Evolutionary conservation across 2,888 invertebrate species (phyloP), one percentile per base, ranked within the genome.

Genomic region (Parnassius mnemosyne): DNA sequence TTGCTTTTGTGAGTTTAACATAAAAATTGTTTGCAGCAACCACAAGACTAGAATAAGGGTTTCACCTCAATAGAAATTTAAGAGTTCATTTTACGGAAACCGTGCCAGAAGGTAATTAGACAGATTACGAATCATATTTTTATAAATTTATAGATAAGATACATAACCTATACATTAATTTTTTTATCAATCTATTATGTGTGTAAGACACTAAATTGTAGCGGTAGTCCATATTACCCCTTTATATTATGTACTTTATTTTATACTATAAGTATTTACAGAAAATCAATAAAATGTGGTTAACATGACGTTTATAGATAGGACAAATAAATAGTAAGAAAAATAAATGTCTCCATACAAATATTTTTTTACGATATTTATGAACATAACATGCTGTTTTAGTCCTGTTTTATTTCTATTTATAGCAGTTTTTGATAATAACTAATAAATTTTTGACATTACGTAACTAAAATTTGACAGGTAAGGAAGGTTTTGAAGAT

Each of bases 391-490:
- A 34, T 7, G 34, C 34, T 34, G 34, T 34, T 34, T 34, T 34
- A 34, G 34, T 34, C 42, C 12, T n/a, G 7, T 54, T 60, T 52
- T 57, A 34, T 52, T 10, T 12, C 46, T 51, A 57, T 13, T 34
- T 34, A 34, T 0, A 7, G 25, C 5, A 43, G 10, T 43, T 11
- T 43, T 3, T 43, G 43, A 11, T 61, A 44, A 41, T 51, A 13
- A 16, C 43, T 50, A 25, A 50, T 50, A 43, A 55, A 55, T 58
- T 81, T 85, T 85, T 87, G 85, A 89, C 87, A 91, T 91, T 89
- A 90, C 92, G 92, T 90, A 91, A 92, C 87, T 76, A 76, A 81
- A 81, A 73, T 82, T 75, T 87, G 85, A 84, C 85, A 85, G 78
- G 68, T 77, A 75, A 69, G 72, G 11, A 74, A 67, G 69, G 73